These are phyloP conservation scores for Mormyrops attenuatus DNA, from an alignment of 2,797 vertebrate genomes.

Conservation along the genomic window DNA sequence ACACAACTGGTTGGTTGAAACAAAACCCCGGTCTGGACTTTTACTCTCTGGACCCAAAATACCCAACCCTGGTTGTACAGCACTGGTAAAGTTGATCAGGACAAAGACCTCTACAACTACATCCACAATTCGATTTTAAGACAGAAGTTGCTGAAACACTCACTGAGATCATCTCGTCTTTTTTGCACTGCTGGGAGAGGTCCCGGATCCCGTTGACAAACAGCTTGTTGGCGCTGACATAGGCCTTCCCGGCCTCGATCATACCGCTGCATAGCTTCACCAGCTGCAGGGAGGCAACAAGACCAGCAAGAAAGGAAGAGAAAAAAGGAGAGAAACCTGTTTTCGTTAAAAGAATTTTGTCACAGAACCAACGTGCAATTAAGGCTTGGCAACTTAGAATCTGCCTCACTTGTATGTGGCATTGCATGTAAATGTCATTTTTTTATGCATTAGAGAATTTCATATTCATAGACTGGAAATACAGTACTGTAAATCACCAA, in stretches of 20 bases:
- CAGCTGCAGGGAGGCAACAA: conserved; percentile 61
- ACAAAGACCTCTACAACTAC: not conserved
- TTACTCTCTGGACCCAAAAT: not conserved
- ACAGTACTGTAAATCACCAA: not conserved
- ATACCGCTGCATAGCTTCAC: conserved; percentile 94
- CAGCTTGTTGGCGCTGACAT: conserved; percentile 86
- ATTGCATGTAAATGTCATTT: not conserved
- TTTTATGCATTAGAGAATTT: not conserved
- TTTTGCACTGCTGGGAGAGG: conserved; percentile 89
- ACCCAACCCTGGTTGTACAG: not conserved
- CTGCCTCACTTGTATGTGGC: not conserved
- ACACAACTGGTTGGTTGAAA: not conserved
- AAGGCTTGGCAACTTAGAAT: not conserved
- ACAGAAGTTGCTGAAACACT: conserved; percentile 38
- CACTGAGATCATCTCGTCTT: conserved; percentile 88
- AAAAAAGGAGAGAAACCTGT: not conserved
- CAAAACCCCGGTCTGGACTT: not conserved
- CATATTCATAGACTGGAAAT: not conserved
- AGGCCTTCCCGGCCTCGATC: conserved; percentile 88
- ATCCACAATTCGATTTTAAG: not conserved
- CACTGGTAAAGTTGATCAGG: not conserved
- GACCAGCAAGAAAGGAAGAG: conserved; percentile 1
- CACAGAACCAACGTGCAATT: not conserved
- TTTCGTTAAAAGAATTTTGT: not conserved
- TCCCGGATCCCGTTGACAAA: conserved; percentile 91